Evolutionary conservation across 2,888 invertebrate genomes (phyloP), one percentile per base, ranked within the genome.

Genomic region (Torymus auratus): DNA sequence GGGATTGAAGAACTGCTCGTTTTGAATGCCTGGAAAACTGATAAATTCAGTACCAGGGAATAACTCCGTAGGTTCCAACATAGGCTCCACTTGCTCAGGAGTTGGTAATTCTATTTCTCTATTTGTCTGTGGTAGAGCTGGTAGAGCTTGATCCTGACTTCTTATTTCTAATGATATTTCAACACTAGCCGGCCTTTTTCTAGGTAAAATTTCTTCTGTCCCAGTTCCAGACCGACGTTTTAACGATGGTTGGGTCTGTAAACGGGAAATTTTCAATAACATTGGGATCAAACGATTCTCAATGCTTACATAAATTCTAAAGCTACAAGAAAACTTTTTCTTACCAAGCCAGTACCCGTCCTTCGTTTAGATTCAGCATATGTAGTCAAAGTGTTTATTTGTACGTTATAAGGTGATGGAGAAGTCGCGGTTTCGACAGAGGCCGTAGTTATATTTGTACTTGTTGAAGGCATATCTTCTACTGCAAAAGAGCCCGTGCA

Each of bases 1-100:
- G 20, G 87, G 80, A 55, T 82, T 84, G 61, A 86, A 78, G 50
- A 86, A 81, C 3, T 85, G 81, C 41, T 87, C 87, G 12, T 83
- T 84, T 56, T 83, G 85, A 53, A 88, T 76, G 20, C 87, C 87
- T 14, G 83, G 84, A 52, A 88, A 83, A 61, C 85, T 82, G 2
- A 68, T 71, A n/a, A 85, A 85, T 20, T 83, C 41, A 41, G 41
- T 41, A 41, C 41, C 41, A 41, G 41, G 41, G 41, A 41, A 41
- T 41, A 41, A 41, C 41, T 41, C 41, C 1, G 41, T 7, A 41
- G 41, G 41, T 41, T 41, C 41, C 41, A 41, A 41, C 5, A 41
- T 5, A 41, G 41, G 41, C 41, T 41, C 41, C 7, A 7, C 41
- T 41, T 41, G 41, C 41, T 41, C 41, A 41, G 41, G 41, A 41